A percentile compares a stretch with the other conserved stretches of the same genome.
Conservation (phyloP, 2,888 invertebrate species). For the Trissolcus japonicus region DNA sequence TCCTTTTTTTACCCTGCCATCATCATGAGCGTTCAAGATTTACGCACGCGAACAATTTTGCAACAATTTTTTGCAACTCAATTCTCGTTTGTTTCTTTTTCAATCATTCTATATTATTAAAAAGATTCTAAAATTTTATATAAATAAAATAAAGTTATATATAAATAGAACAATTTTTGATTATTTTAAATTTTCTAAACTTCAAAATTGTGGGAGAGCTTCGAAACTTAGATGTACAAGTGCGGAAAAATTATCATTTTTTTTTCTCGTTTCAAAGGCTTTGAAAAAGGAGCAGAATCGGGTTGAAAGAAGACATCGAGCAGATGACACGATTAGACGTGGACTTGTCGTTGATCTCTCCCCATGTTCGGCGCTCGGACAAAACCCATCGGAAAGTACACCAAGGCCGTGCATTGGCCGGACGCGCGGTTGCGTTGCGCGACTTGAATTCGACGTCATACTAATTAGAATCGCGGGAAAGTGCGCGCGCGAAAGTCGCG, state of each 20-base stretch:
- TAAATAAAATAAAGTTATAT: too few species aligned
- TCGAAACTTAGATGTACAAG: too few species aligned
- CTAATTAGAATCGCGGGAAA: conserved; percentile 48
- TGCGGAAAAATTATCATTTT: not conserved
- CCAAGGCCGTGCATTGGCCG: conserved; percentile 47
- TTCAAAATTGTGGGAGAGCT: too few species aligned
- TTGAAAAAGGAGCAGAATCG: conserved; percentile 9
- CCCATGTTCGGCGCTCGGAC: conserved; percentile 69
- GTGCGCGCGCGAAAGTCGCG: conserved; percentile 44
- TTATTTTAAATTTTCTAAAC: too few species aligned
- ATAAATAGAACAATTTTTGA: too few species aligned
- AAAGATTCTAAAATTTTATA: too few species aligned
- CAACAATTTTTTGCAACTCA: too few species aligned
- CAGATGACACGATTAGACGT: conserved; percentile 70
- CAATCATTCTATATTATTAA: too few species aligned
- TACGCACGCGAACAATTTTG: conserved; percentile 1
- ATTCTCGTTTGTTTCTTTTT: too few species aligned
- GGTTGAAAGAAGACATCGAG: conserved; percentile 48
- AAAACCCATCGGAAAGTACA: conserved; percentile 44
- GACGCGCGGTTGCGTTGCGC: conserved; percentile 26
- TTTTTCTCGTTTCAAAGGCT: conserved; percentile 3
- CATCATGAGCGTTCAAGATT: too few species aligned
- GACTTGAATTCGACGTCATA: conserved; percentile 39
- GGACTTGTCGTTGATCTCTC: conserved; percentile 72
- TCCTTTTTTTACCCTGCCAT: too few species aligned